phyloP scores from a whole-genome alignment of 2,888 invertebrate genomes.

The Biston betularia region DNA sequence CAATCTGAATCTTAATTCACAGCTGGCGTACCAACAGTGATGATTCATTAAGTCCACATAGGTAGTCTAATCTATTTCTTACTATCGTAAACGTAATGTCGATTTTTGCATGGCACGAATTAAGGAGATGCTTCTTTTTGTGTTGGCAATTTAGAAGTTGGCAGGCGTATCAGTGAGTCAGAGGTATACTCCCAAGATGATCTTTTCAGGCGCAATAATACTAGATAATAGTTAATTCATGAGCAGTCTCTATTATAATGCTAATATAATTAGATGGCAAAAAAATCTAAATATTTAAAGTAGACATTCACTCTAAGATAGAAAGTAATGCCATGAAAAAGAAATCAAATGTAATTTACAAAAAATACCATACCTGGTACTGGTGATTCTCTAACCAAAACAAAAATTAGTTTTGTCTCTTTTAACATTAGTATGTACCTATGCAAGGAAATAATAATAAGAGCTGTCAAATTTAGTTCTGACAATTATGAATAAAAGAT shows the following conservation, averaged over 20 bases:
- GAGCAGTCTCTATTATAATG: not conserved
- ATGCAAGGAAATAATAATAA: no score
- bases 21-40: constrained; percentile 67
- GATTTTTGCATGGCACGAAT: constrained; percentile 57
- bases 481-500: no score
- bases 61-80: constrained; percentile 47
- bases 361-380: no score
- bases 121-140: constrained; percentile 59
- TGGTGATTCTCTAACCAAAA: no score
- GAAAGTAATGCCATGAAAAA: no score
- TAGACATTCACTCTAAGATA: no score
- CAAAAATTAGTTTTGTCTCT: no score
- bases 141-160: constrained; percentile 63
- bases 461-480: no score
- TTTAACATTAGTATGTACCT: no score
- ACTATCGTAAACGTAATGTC: constrained; percentile 56
- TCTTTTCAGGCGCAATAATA: constrained; percentile 49
- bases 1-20: constrained; percentile 73
- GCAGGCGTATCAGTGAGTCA: constrained; percentile 76
- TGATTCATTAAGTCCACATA: constrained; percentile 73
- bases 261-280: not conserved
- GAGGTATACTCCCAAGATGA: constrained; percentile 71
- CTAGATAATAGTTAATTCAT: constrained; percentile 12
- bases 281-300: no score
- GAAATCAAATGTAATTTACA: no score